Conservation (phyloP, 1,140 invertebrate genomes). For the Ylistrum balloti region DNA sequence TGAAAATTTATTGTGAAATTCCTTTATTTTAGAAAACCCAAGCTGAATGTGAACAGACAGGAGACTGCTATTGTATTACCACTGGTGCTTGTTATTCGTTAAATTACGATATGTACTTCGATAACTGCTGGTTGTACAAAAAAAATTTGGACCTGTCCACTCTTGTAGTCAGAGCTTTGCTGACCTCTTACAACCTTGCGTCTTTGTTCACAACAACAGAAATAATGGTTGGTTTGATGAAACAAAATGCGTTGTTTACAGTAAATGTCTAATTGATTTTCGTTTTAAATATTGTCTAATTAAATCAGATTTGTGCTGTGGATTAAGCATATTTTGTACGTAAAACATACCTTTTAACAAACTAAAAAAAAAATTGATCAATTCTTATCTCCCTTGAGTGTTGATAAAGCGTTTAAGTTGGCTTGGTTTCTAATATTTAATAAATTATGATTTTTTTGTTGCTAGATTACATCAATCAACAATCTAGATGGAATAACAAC, state of each 20-base stretch:
- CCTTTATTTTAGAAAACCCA: neutral
- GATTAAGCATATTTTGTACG: too few species aligned
- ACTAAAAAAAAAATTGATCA: too few species aligned
- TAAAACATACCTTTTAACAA: too few species aligned
- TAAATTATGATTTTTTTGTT: neutral
- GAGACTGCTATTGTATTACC: conserved; percentile 54
- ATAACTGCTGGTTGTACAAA: conserved; percentile 51
- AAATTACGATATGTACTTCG: conserved; percentile 41
- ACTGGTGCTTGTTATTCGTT: conserved; percentile 48
- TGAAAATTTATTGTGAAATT: too few species aligned
- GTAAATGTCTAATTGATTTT: too few species aligned
- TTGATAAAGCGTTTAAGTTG: too few species aligned
- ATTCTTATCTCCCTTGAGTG: too few species aligned
- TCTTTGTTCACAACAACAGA: neutral
- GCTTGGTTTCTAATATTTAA: too few species aligned
- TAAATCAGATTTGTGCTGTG: too few species aligned
- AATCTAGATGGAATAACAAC: neutral
- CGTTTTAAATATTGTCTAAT: too few species aligned
- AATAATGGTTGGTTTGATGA: neutral
- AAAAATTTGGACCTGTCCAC: neutral
- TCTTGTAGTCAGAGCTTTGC: neutral
- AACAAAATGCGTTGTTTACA: too few species aligned
- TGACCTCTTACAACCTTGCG: neutral
- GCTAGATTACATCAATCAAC: neutral
- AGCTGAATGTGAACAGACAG: conserved; percentile 23